Base-by-base conservation (phyloP, 2,797 vertebrate genomes). In the Leuciscus waleckii region DNA sequence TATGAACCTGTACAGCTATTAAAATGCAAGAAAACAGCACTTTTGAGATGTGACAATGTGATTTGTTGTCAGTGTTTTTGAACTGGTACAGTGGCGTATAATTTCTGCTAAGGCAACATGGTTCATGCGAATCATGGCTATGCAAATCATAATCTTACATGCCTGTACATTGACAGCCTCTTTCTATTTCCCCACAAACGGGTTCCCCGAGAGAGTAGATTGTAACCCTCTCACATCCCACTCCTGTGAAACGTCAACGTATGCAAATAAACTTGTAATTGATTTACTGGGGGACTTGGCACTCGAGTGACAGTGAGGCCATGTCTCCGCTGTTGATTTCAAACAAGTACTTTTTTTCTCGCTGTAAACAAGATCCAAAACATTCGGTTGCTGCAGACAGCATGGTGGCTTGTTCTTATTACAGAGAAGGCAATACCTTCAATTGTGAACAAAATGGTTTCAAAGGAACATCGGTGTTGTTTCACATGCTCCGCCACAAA, bases 241-340 rank as follows among this genome's bases (percentile, higher is more conserved):
- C 39, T 87, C 74, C 91, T 92, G 91, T 93, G 79, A 76, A 81
- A 82, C 76, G 11, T 87, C 91, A 89, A 92, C 91, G 92, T 89
- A 92, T 93, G 91, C 91, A 93, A 93, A 92, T 94, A 90, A 87
- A 90, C 89, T 88, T 87, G 79, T 87, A 84, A 93, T 91, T 87
- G 92, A 92, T 91, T 83, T 91, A 71, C 51, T 79, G 41, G 78
- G 73, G 68, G 58, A 39, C 83, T 85, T 82, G 74, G 79, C 74
- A 56, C 65, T 81, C 82, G 65, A 82, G 65, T 74, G 74, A 87
- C 79, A 82, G 46, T 11, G 41, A 74, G 74, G 73, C 68, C 43
- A 63, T 67, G 56, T 87, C 74, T 51, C 29, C 4, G 43, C 58
- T 54, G 76, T 37, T 82, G 65, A 82, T 85, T 85, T 79, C 54